Evolutionary conservation across 2,888 invertebrate species (phyloP).

Genomic region (Amiota mariae): DNA sequence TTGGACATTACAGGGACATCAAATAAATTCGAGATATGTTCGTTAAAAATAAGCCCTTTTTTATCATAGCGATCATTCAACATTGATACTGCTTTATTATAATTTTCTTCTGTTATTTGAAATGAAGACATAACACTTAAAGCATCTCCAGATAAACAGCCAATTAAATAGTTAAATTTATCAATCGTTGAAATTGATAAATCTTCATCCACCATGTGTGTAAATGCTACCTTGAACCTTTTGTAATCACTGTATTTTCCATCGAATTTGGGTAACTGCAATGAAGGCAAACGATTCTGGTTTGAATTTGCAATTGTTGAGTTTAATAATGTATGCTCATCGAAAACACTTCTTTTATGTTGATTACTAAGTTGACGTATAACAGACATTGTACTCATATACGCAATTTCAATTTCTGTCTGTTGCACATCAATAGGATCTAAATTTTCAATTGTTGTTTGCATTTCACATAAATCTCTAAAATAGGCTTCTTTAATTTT

Average conservation of each 20-base stretch:
- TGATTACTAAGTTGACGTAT: no score
- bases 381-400: no score
- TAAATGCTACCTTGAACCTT: background rate
- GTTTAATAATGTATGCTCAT: no score
- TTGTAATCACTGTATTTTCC: slow-evolving; percentile 1
- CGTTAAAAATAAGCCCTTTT: slow-evolving; percentile 7
- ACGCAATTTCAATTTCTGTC: no score
- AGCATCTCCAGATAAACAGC: background rate
- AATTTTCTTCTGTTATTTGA: slow-evolving; percentile 2
- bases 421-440: no score
- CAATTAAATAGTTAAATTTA: slow-evolving; percentile 4
- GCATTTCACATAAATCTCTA: no score
- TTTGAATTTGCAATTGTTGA: no score
- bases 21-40: slow-evolving; percentile 18
- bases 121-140: background rate
- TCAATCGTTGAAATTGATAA: background rate
- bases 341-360: no score
- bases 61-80: slow-evolving; percentile 1
- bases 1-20: slow-evolving; percentile 11
- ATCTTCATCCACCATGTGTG: slow-evolving; percentile 10
- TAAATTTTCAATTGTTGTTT: no score
- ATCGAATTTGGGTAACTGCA: background rate
- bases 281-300: background rate
- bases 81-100: background rate
- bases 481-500: no score